Evolutionary conservation across 2,888 invertebrate genomes (phyloP).

Genomic region (Leptinotarsa peninsularis): DNA sequence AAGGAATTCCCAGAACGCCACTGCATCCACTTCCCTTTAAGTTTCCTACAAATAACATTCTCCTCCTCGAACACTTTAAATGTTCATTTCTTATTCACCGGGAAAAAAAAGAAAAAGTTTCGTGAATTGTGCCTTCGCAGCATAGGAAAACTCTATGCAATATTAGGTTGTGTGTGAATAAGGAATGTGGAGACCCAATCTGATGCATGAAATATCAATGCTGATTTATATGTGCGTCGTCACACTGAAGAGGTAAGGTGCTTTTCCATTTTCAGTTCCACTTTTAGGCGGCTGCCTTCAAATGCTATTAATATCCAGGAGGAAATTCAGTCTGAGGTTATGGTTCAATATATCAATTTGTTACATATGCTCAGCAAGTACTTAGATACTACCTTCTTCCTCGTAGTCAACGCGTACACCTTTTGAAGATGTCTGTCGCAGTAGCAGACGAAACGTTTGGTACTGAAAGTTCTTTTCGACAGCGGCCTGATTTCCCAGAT

Average conservation of each 20-base stretch:
- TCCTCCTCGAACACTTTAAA: conserved; percentile 9
- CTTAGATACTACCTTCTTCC: too few relatives aligned
- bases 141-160: conserved; percentile 13
- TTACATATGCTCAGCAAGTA: too few relatives aligned
- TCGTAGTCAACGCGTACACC: too few relatives aligned
- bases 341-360: too few relatives aligned
- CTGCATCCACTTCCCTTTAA: not conserved
- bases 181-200: not conserved
- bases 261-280: not conserved
- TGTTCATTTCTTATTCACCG: conserved; percentile 16
- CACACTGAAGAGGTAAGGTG: not conserved
- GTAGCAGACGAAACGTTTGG: too few relatives aligned
- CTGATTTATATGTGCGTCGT: not conserved
- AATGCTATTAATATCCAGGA: not conserved
- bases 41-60: conserved; percentile 7
- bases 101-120: conserved; percentile 4
- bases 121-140: conserved; percentile 1
- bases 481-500: too few relatives aligned
- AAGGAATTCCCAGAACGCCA: not conserved
- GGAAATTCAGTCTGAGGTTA: too few relatives aligned
- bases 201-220: conserved; percentile 12
- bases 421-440: too few relatives aligned
- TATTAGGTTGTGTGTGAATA: conserved; percentile 5
- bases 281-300: not conserved
- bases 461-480: too few relatives aligned